Base-by-base conservation (phyloP, 2,888 invertebrate species). In the Eueremaeus valkanovi region DNA sequence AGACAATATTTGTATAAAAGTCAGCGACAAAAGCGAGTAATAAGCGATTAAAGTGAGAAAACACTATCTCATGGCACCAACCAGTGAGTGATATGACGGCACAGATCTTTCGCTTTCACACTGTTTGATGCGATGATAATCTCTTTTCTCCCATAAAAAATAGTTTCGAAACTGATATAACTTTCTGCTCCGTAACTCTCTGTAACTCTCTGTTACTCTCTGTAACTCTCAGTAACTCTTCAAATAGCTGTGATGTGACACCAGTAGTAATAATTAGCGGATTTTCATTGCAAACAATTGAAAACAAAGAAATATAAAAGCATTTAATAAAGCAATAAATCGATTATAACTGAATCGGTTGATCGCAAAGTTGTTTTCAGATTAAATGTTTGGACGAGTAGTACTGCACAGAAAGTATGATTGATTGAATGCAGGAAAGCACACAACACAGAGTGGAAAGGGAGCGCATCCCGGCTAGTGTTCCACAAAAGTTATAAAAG, bases 61-160 rank as follows among this genome's bases (percentile, higher is more conserved):
- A 70, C 66, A 66, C 66, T 66, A 66, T 66, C 66, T 66, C 66
- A 66, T 33, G 36, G 40, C 66, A 2, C 40, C 9, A 66, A 66
- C 66, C 36, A 66, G 33, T 33, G 29, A 66, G 33, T 40, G 11
- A 16, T 45, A 45, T 70, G 70, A 70, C 70, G 70, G 70, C 70
- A 70, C 42, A 70, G 8, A 70, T 27, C 45, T 58, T 58, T 21
- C 16, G n/a, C 29, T n/a, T 70, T 66, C 21, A 66, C 8, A 24
- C 8, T 24, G 24, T 70, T 21, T 70, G 42, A 70, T 45, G 70
- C 45, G 45, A 70, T 70, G 42, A 70, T 70, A 70, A 42, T 42
- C 70, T 70, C 70, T 70, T 70, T 66, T 66, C 66, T 66, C 66
- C 66, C 66, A 66, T 66, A 66, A 66, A 66, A 58, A 29, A 13